A percentile compares a stretch with the other conserved stretches of the same genome.
These are phyloP conservation scores for Sparidentex hasta DNA, from an alignment of 2,797 vertebrate genomes.

Conservation along the genomic window DNA sequence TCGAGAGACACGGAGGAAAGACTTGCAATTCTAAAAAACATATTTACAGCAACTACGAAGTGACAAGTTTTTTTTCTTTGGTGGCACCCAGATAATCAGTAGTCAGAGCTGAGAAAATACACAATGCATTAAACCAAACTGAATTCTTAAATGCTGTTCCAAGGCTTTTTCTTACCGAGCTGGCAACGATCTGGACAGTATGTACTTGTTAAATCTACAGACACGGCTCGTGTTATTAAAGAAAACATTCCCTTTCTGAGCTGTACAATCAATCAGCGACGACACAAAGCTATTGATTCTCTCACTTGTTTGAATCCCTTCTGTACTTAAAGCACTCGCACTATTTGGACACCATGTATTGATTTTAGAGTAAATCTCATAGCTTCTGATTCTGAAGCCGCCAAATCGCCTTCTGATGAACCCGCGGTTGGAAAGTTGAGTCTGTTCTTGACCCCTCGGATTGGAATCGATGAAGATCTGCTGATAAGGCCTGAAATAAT, in stretches of 20 bases:
- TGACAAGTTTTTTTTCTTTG: no score
- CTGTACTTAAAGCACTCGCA: conserved; percentile 23
- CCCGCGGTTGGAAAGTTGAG: neutral
- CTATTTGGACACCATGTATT: conserved; percentile 11
- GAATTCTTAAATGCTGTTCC: neutral
- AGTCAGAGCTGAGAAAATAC: neutral
- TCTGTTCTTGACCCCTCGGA: neutral
- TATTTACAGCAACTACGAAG: no score
- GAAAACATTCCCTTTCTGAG: conserved; percentile 9
- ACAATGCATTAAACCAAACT: neutral
- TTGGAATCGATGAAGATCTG: neutral
- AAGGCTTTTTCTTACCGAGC: neutral
- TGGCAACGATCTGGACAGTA: neutral
- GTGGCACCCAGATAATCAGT: no score
- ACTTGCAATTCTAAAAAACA: neutral
- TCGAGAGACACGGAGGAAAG: neutral
- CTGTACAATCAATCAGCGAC: conserved; percentile 9
- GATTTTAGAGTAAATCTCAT: conserved; percentile 9
- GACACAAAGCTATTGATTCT: conserved; percentile 43
- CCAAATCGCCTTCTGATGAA: neutral
- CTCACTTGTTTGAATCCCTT: conserved; percentile 25
- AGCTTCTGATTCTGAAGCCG: neutral
- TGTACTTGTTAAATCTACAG: neutral
- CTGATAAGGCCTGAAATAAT: neutral
- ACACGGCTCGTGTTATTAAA: neutral